Evolutionary conservation across 2,888 invertebrate species (phyloP).

Genomic region (Spatulosminthurus flaviceps): DNA sequence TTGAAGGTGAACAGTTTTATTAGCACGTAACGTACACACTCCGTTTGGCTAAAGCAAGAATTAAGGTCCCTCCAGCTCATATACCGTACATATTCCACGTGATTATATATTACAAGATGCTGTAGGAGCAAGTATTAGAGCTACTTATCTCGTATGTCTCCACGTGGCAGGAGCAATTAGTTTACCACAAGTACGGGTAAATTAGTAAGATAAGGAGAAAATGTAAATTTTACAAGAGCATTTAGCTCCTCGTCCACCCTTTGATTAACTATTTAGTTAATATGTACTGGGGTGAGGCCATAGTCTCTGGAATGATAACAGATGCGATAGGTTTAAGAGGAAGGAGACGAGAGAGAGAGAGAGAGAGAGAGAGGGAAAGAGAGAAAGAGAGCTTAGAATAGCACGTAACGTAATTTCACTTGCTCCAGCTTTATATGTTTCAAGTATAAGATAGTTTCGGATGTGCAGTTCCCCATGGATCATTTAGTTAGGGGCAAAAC

Average conservation of each 20-base stretch:
- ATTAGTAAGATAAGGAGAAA: slow-evolving; percentile 19
- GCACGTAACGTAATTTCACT: slow-evolving; percentile 28
- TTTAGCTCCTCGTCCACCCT: slow-evolving; percentile 4
- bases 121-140: too few species aligned
- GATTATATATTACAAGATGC: too few species aligned
- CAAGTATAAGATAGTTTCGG: slow-evolving; percentile 4
- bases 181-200: slow-evolving; percentile 12
- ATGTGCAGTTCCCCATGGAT: slow-evolving; percentile 44
- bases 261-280: neutral
- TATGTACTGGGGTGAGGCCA: neutral
- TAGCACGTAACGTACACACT: too few species aligned
- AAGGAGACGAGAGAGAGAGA: neutral
- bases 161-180: slow-evolving; percentile 29
- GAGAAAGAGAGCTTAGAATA: neutral
- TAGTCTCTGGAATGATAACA: neutral
- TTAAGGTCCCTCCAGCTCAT: too few species aligned
- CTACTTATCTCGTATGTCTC: slow-evolving; percentile 1
- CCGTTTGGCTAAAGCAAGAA: too few species aligned
- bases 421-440: slow-evolving; percentile 20
- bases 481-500: slow-evolving; percentile 42
- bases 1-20: too few species aligned
- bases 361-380: slow-evolving; percentile 6
- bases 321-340: neutral
- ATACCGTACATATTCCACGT: too few species aligned
- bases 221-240: slow-evolving; percentile 24